These are phyloP conservation scores for Dicaeum eximium DNA, from an alignment of 2,113 vertebrate genomes.

Conservation along the genomic window DNA sequence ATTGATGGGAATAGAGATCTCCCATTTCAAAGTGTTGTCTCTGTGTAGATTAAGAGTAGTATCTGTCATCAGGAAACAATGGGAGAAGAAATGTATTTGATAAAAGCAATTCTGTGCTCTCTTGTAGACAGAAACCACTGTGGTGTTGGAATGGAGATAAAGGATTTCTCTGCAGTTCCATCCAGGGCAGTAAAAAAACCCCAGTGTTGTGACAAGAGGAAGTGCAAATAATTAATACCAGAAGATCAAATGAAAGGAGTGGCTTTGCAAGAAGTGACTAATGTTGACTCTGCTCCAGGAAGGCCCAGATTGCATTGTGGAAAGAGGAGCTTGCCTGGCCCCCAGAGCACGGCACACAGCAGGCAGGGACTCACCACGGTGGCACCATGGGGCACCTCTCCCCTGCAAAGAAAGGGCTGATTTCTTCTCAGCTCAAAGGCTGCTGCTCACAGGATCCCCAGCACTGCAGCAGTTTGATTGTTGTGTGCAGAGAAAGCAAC, in stretches of 20 bases:
- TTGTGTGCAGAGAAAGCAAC: not conserved
- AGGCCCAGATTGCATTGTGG: not conserved
- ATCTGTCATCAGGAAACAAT: conserved; percentile 53
- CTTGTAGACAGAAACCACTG: not conserved
- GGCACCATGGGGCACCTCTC: not conserved
- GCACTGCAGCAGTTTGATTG: not conserved
- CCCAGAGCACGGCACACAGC: not conserved
- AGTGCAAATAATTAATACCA: conserved; percentile 14
- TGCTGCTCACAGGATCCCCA: conserved; percentile 9
- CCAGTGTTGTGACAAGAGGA: not conserved
- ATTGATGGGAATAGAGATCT: conserved; percentile 10
- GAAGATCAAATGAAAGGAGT: conserved; percentile 20
- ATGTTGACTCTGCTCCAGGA: not conserved
- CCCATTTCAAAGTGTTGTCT: conserved; percentile 12
- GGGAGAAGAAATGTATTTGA: conserved; percentile 7
- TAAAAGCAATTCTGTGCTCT: not conserved
- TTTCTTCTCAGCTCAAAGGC: conserved; percentile 27
- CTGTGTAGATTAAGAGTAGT: conserved; percentile 15
- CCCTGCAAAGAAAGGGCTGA: not conserved
- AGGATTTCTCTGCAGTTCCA: not conserved
- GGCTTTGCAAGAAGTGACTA: not conserved
- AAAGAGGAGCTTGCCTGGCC: not conserved
- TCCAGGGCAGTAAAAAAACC: not conserved
- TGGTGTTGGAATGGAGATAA: not conserved
- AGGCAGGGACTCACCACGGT: not conserved